phyloP scores from a whole-genome alignment of 2,888 invertebrate species.

The Sceliomorpha sp. region DNA sequence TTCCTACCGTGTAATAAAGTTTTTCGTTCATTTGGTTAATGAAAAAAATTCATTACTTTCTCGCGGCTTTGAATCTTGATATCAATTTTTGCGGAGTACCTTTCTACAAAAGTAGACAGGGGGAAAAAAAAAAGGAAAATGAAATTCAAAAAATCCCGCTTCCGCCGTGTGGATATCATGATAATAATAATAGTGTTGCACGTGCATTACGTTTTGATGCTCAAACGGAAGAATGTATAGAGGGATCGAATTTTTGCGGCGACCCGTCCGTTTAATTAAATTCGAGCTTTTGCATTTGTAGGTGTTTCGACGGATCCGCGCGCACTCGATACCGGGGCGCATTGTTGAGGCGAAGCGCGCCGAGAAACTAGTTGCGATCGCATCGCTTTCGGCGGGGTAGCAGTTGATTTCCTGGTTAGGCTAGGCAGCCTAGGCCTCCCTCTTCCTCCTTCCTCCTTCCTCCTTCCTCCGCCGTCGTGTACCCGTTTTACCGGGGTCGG shows the following conservation, averaged over 20 bases:
- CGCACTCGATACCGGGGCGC: constrained; percentile 15
- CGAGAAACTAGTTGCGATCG: constrained; percentile 49
- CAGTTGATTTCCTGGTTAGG: constrained; percentile 55
- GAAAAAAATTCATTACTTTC: no score
- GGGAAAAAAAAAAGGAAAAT: no score
- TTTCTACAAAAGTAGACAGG: no score
- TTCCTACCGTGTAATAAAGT: no score
- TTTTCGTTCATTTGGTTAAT: no score
- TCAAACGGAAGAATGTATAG: constrained; percentile 1
- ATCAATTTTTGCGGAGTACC: no score
- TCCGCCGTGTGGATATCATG: no score
- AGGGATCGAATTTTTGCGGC: constrained; percentile 27
- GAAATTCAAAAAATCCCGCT: no score
- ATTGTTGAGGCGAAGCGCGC: constrained; percentile 29
- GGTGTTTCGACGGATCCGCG: constrained; percentile 10
- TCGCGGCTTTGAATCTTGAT: no score
- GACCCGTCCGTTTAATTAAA: constrained; percentile 40
- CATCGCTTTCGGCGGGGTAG: constrained; percentile 44
- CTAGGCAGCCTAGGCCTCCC: constrained; percentile 30
- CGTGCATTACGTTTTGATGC: no score
- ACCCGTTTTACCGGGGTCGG: constrained; percentile 18
- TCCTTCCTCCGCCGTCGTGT: constrained; percentile 20
- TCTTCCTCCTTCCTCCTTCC: no score
- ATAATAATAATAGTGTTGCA: no score
- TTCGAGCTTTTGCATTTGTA: constrained; percentile 8